Conservation (phyloP, 2,113 vertebrate species). For the Rafetus swinhoei region DNA sequence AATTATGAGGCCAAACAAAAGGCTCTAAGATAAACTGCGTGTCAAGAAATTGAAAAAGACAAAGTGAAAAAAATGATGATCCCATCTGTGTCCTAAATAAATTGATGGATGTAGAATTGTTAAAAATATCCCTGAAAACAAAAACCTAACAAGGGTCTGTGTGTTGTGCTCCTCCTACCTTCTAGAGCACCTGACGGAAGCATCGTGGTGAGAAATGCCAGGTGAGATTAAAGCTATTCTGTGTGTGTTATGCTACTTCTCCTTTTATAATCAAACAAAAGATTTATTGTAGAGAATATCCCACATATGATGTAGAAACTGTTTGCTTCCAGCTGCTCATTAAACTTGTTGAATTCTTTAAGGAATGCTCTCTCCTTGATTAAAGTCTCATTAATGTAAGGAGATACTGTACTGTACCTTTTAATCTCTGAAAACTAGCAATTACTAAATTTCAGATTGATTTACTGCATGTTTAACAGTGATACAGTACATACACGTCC, state of each 20-base stretch:
- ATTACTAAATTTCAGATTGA: not conserved
- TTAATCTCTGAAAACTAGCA: not conserved
- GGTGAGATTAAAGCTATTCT: constrained; percentile 19
- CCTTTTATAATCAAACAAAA: not conserved
- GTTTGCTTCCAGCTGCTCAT: not conserved
- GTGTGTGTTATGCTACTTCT: not conserved
- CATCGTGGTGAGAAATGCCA: not conserved
- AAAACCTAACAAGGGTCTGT: not conserved
- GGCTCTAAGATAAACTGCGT: constrained; percentile 63
- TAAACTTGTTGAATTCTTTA: not conserved
- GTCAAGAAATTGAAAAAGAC: constrained; percentile 41
- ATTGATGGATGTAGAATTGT: not conserved
- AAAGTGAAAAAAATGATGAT: constrained; percentile 26
- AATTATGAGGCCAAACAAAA: constrained; percentile 75
- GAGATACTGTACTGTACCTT: fast-evolving
- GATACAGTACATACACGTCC: not conserved
- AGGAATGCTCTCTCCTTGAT: not conserved
- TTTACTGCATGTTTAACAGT: not conserved
- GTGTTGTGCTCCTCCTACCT: not conserved
- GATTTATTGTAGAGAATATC: not conserved
- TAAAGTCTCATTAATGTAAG: not conserved
- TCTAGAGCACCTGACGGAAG: constrained; percentile 1
- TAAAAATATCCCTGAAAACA: not conserved
- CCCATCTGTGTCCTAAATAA: not conserved
- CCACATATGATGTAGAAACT: not conserved